Percentiles rank a stretch among this genome's conserved stretches.
Conservation (phyloP, 2,113 vertebrate species). For the Erinaceus europaeus region DNA sequence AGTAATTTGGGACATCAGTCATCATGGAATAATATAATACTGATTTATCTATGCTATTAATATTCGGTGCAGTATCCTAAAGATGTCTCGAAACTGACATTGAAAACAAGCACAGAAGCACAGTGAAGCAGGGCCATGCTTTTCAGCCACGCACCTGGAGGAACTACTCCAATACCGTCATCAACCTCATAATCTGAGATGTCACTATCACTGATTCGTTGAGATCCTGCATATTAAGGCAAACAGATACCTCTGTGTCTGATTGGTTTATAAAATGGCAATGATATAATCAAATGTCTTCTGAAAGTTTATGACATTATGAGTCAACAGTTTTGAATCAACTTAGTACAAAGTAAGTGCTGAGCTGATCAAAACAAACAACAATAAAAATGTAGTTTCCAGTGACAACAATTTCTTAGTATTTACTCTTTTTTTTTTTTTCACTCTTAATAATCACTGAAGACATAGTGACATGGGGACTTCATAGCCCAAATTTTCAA, state of each 20-base stretch:
- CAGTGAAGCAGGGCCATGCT: constrained; percentile 84
- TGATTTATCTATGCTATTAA: constrained; percentile 65
- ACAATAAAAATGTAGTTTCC: background rate
- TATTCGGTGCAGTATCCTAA: constrained; percentile 76
- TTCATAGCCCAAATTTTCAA: background rate
- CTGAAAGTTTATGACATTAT: background rate
- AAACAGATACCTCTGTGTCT: constrained; percentile 85
- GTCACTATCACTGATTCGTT: constrained; percentile 98
- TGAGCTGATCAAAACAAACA: background rate
- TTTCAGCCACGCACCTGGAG: constrained; percentile 94
- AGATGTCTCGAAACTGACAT: constrained; percentile 75
- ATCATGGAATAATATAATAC: constrained; percentile 71
- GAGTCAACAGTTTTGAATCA: constrained; percentile 46
- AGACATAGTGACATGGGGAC: background rate
- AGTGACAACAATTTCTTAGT: background rate
- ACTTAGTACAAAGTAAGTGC: constrained; percentile 31
- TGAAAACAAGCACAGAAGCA: constrained; percentile 57
- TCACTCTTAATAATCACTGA: background rate
- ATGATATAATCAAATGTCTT: constrained; percentile 49
- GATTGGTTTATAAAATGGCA: constrained; percentile 60
- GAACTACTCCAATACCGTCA: constrained; percentile 97
- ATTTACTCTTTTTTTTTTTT: too few species aligned
- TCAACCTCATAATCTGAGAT: constrained; percentile 96
- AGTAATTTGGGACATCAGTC: constrained; percentile 49
- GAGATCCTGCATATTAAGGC: constrained; percentile 93